Conservation (phyloP, 2,888 invertebrate genomes). For the Agrochola lychnidis region DNA sequence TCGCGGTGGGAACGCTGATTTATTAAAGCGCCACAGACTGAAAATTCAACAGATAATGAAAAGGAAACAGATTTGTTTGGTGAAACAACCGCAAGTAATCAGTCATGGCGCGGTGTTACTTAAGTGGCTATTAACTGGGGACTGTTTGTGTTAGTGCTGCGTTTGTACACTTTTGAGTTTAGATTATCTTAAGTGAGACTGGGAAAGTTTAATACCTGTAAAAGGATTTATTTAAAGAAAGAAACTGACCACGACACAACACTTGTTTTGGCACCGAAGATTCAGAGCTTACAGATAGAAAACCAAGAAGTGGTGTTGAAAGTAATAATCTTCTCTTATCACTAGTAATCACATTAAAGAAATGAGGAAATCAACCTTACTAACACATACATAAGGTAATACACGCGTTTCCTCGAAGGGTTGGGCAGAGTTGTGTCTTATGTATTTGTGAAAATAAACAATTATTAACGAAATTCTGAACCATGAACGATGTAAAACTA, state of each 20-base stretch:
- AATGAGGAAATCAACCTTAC: background rate
- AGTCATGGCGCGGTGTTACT: slow-evolving; percentile 11
- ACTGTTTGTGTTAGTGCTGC: slow-evolving; percentile 27
- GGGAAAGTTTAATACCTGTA: background rate
- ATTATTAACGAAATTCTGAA: background rate
- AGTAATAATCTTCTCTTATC: background rate
- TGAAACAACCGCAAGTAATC: slow-evolving; percentile 26
- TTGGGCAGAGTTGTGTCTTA: too few relatives aligned
- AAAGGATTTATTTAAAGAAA: background rate
- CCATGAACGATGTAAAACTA: background rate
- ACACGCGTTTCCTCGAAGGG: too few relatives aligned
- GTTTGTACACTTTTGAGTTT: slow-evolving; percentile 19
- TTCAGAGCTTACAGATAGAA: background rate
- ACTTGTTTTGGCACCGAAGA: background rate
- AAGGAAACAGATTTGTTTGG: slow-evolving; percentile 54
- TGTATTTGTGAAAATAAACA: too few relatives aligned
- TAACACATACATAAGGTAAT: too few relatives aligned
- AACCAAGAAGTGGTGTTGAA: background rate
- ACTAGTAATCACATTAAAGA: background rate
- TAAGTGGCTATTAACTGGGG: slow-evolving; percentile 42
- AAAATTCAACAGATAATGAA: slow-evolving; percentile 47
- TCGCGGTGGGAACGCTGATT: slow-evolving; percentile 66
- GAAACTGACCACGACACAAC: background rate
- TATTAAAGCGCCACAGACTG: slow-evolving; percentile 62
- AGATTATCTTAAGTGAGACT: slow-evolving; percentile 2